Conservation (phyloP, 2,888 invertebrate species). For the Malachius bipustulatus region DNA sequence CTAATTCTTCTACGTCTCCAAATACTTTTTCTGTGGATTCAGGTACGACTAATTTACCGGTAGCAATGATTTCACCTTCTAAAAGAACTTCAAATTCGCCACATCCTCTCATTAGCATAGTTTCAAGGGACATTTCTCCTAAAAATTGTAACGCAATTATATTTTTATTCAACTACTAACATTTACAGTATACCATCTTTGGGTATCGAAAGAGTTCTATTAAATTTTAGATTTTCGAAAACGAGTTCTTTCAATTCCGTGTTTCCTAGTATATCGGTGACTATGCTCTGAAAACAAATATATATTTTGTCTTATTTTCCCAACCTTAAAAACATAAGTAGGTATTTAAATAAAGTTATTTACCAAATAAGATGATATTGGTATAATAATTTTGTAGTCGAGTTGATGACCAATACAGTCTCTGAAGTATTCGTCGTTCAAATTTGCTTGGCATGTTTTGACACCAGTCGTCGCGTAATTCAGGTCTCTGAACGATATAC, state of each 20-base stretch:
- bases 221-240: slow-evolving; percentile 33
- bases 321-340: neutral
- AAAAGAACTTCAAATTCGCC: slow-evolving; percentile 35
- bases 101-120: slow-evolving; percentile 34
- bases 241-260: slow-evolving; percentile 27
- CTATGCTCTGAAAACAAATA: slow-evolving; percentile 23
- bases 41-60: slow-evolving; percentile 52
- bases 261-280: slow-evolving; percentile 25
- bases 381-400: slow-evolving; percentile 30
- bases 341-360: neutral
- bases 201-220: slow-evolving; percentile 28
- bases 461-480: slow-evolving; percentile 31
- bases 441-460: slow-evolving; percentile 36
- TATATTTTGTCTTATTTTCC: neutral
- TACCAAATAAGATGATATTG: slow-evolving; percentile 30
- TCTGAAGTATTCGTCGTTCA: slow-evolving; percentile 38
- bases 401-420: slow-evolving; percentile 32
- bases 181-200: slow-evolving; percentile 23
- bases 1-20: slow-evolving; percentile 37
- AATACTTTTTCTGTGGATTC: slow-evolving; percentile 45
- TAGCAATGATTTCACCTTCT: slow-evolving; percentile 55
- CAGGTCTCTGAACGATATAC: slow-evolving; percentile 60
- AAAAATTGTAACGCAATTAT: neutral
- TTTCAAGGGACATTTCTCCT: slow-evolving; percentile 33
- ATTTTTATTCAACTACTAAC: neutral